These are phyloP conservation scores for Apamea monoglypha DNA, from an alignment of 2,888 invertebrate species.

Conservation along the genomic window DNA sequence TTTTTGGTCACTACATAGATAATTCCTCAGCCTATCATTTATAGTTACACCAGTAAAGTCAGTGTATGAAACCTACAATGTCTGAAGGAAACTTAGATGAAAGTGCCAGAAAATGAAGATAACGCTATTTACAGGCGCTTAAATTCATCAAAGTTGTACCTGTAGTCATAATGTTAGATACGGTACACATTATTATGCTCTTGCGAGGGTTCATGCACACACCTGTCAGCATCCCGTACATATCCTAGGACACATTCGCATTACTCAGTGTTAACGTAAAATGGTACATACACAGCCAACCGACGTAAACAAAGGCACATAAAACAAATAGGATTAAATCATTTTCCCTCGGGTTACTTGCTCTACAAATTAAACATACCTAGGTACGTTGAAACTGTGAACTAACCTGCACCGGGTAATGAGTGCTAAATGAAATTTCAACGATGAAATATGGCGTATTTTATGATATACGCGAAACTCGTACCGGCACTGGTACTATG, in stretches of 20 bases:
- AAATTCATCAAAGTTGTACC: neutral
- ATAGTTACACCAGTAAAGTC: neutral
- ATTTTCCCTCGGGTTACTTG: slow-evolving; percentile 65
- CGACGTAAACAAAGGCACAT: slow-evolving; percentile 64
- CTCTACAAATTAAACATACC: slow-evolving; percentile 66
- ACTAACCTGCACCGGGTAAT: slow-evolving; percentile 69
- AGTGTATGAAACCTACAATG: neutral
- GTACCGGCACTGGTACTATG: slow-evolving; percentile 29
- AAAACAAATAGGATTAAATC: slow-evolving; percentile 68
- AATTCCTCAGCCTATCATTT: neutral
- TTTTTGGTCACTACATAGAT: neutral
- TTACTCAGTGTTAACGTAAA: slow-evolving; percentile 62
- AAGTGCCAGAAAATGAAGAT: neutral
- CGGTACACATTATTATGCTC: slow-evolving; percentile 13
- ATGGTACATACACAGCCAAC: slow-evolving; percentile 42
- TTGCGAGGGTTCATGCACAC: slow-evolving; percentile 14
- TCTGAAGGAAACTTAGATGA: neutral
- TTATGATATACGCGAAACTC: slow-evolving; percentile 67
- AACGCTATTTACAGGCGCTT: neutral
- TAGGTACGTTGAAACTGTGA: slow-evolving; percentile 58
- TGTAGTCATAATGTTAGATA: neutral
- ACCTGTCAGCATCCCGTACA: slow-evolving; percentile 23
- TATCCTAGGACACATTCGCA: slow-evolving; percentile 39
- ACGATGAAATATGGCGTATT: slow-evolving; percentile 79
- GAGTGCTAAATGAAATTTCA: slow-evolving; percentile 76